Evolutionary conservation across 35 echinoderm and acorn worm species (phyloP).

Genomic region (Amphiura filiformis): DNA sequence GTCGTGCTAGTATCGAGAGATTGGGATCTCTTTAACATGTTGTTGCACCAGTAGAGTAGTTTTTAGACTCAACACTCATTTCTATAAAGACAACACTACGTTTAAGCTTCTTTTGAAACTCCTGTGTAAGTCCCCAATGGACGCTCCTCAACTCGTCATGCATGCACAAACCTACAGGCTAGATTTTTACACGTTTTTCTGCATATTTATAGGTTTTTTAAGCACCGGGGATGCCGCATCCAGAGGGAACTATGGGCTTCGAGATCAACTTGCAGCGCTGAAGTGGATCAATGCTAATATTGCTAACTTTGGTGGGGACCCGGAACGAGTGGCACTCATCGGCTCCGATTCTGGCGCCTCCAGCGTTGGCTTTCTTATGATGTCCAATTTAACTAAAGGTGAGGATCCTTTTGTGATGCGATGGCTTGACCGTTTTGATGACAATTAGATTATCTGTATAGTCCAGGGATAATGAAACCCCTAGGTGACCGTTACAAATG

Average conservation of each 20-base stretch:
- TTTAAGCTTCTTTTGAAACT: too few species aligned
- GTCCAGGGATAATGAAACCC: too few species aligned
- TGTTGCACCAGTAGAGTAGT: too few species aligned
- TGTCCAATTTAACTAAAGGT: slow-evolving; percentile 87
- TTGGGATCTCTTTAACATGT: too few species aligned
- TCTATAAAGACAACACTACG: too few species aligned
- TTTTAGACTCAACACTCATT: too few species aligned
- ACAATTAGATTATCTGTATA: too few species aligned
- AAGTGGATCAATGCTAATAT: slow-evolving; percentile 94
- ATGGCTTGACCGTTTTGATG: too few species aligned
- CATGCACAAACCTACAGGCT: background rate
- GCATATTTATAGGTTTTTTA: slow-evolving; percentile 65
- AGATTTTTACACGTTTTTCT: slow-evolving; percentile 14
- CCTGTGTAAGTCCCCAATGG: too few species aligned
- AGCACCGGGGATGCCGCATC: slow-evolving; percentile 56
- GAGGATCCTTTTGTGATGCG: too few species aligned
- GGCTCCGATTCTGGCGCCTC: slow-evolving; percentile 86
- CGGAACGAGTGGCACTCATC: slow-evolving; percentile 54
- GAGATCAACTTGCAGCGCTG: slow-evolving; percentile 79
- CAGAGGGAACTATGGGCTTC: slow-evolving; percentile 84
- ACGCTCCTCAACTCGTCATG: background rate
- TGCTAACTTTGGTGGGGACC: slow-evolving; percentile 68
- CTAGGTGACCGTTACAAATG: too few species aligned
- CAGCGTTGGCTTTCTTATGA: slow-evolving; percentile 66
- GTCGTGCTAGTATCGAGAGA: too few species aligned